Percentiles rank a stretch among this genome's conserved stretches.
Conservation (phyloP, 2,888 invertebrate species). For the Ophion slaviceki region DNA sequence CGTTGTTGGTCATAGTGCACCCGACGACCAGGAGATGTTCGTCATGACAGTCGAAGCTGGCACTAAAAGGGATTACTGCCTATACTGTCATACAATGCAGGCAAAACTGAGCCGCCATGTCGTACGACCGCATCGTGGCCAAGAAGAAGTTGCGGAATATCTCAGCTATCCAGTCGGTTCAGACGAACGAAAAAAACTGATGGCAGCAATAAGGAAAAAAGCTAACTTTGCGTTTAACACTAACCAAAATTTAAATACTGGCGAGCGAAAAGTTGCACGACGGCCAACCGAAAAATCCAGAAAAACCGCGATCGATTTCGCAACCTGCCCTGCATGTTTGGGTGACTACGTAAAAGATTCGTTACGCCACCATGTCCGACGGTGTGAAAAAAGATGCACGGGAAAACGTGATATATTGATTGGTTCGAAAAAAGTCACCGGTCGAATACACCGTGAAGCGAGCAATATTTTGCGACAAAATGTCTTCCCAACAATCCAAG, state of each 20-base stretch:
- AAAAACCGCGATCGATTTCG: constrained; percentile 32
- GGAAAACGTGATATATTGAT: neutral
- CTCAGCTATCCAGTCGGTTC: constrained; percentile 8
- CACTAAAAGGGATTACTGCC: constrained; percentile 50
- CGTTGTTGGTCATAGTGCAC: constrained; percentile 36
- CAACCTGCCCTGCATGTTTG: constrained; percentile 32
- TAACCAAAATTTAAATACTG: constrained; percentile 25
- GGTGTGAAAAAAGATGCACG: constrained; percentile 9
- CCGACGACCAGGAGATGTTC: constrained; percentile 21
- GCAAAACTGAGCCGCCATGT: constrained; percentile 53
- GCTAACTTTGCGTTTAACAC: constrained; percentile 45
- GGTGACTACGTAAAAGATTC: constrained; percentile 33
- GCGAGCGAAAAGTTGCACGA: constrained; percentile 33
- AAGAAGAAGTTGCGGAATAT: constrained; percentile 45
- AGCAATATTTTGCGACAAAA: constrained; percentile 31
- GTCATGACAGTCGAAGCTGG: constrained; percentile 1
- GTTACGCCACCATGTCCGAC: constrained; percentile 34
- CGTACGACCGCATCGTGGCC: constrained; percentile 14
- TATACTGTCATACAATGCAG: constrained; percentile 49
- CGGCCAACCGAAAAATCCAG: constrained; percentile 31
- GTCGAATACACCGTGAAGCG: constrained; percentile 44
- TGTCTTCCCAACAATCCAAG: constrained; percentile 49
- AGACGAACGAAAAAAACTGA: constrained; percentile 39
- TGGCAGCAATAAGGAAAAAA: constrained; percentile 43
- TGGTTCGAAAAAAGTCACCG: constrained; percentile 7